A percentile compares a stretch with the other conserved stretches of the same genome.
Conservation (phyloP, 2,888 invertebrate species). For the Meiosimyza platycephala region DNA sequence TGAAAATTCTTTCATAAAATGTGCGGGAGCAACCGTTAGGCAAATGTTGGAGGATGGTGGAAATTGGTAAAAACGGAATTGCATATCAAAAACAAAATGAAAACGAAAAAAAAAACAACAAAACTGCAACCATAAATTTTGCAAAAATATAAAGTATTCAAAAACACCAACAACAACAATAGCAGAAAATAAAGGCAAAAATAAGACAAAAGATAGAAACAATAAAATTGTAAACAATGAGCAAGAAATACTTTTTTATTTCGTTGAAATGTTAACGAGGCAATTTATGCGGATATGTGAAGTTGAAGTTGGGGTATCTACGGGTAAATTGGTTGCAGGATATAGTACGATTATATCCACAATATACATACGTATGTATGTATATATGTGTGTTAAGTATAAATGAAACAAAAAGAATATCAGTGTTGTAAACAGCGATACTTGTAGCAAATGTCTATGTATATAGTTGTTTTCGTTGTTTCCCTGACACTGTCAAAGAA, state of each 20-base stretch:
- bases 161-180: constrained; percentile 37
- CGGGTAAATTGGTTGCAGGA: constrained; percentile 31
- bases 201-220: constrained; percentile 11
- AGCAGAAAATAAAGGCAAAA: constrained; percentile 28
- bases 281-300: constrained; percentile 12
- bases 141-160: constrained; percentile 52
- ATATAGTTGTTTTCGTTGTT: constrained; percentile 4
- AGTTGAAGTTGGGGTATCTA: background rate
- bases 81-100: constrained; percentile 41
- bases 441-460: background rate
- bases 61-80: constrained; percentile 39
- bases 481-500: background rate
- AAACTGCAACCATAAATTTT: constrained; percentile 60
- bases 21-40: no score
- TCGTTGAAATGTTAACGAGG: constrained; percentile 57
- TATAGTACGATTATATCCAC: constrained; percentile 38
- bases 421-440: no score
- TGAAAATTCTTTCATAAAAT: no score
- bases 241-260: constrained; percentile 44
- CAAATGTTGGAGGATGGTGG: no score
- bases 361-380: no score
- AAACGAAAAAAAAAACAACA: constrained; percentile 62
- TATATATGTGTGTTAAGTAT: no score
- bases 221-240: constrained; percentile 11
- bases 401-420: no score